Evolutionary conservation across 2,888 invertebrate genomes (phyloP).

Genomic region (Noctua janthina): DNA sequence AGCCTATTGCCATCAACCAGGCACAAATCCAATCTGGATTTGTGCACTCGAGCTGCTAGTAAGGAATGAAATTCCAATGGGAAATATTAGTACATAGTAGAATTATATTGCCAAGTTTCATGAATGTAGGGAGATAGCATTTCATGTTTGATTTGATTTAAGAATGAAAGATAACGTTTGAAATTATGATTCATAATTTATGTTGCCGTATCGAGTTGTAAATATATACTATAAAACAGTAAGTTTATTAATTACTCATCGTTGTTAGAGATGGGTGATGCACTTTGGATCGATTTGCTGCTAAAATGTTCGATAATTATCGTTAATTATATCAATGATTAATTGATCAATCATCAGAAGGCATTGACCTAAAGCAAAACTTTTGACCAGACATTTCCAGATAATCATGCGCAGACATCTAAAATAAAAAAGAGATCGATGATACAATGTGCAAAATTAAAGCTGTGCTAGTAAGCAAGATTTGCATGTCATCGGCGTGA

Average conservation of each 20-base stretch:
- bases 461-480: background rate
- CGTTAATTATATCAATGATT: background rate
- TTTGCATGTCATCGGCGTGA: too few species aligned
- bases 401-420: background rate
- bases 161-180: constrained; percentile 19
- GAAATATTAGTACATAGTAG: background rate
- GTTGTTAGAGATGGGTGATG: background rate
- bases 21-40: background rate
- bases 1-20: background rate
- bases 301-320: background rate
- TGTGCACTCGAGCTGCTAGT: background rate
- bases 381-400: background rate
- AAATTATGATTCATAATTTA: constrained; percentile 6
- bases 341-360: background rate
- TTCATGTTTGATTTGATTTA: constrained; percentile 10
- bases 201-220: constrained; percentile 9
- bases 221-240: background rate
- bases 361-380: background rate
- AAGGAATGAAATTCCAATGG: background rate
- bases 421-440: too few species aligned
- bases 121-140: constrained; percentile 15
- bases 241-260: background rate
- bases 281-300: background rate
- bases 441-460: background rate
- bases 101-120: constrained; percentile 18